These are phyloP conservation scores for Pantala flavescens DNA, from an alignment of 1,140 invertebrate genomes.

Conservation along the genomic window DNA sequence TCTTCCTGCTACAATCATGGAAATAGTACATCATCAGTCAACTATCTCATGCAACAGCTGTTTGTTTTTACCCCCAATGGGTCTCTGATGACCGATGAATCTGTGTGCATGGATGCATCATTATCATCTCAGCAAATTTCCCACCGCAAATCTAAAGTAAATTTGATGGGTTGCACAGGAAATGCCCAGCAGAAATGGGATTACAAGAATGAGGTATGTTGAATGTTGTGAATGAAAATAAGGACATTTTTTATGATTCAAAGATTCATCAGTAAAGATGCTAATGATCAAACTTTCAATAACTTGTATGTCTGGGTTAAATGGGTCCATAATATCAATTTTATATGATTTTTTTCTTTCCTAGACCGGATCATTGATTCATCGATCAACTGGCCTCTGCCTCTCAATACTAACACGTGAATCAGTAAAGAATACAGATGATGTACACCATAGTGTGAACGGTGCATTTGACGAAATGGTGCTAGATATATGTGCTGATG, in stretches of 20 bases:
- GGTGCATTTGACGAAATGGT: not conserved
- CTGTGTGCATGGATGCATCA: conserved; percentile 51
- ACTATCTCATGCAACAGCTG: conserved; percentile 51
- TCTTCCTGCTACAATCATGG: conserved; percentile 39
- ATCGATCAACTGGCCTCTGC: not conserved
- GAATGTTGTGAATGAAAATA: not conserved
- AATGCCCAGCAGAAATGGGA: not conserved
- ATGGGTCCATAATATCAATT: no score
- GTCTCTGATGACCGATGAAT: conserved; percentile 59
- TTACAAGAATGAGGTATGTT: not conserved
- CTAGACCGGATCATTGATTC: not conserved
- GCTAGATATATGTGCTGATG: not conserved
- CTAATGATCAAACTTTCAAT: no score
- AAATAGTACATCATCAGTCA: conserved; percentile 19
- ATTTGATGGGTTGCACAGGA: not conserved
- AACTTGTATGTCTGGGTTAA: no score
- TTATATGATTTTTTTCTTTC: not conserved
- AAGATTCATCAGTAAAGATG: not conserved
- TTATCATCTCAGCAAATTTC: not conserved
- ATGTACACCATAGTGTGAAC: not conserved
- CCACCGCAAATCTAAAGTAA: not conserved
- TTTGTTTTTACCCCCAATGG: conserved; percentile 60
- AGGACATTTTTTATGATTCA: not conserved
- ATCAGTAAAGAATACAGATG: not conserved
- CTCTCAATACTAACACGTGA: not conserved